Evolutionary conservation across 2,797 vertebrate genomes (phyloP).

Genomic region (Tolypeutes matacus): DNA sequence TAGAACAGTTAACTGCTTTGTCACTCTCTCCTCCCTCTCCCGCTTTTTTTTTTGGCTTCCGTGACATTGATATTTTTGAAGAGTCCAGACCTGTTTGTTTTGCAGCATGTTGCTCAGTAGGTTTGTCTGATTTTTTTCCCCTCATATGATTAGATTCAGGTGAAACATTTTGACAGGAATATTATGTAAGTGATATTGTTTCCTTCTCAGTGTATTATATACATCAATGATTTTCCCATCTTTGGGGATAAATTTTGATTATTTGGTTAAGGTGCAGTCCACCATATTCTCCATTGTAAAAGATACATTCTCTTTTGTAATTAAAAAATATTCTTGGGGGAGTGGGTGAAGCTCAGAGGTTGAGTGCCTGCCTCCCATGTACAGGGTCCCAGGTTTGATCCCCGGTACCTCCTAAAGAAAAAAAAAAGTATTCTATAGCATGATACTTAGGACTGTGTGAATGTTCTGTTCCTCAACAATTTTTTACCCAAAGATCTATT

Average conservation of each 20-base stretch:
- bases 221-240: not conserved
- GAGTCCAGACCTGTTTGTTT: not conserved
- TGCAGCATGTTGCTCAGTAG: conserved; percentile 11
- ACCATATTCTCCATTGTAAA: not conserved
- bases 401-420: no score
- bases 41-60: not conserved
- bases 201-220: not conserved
- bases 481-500: not conserved
- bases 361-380: no score
- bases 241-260: not conserved
- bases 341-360: no score
- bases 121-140: not conserved
- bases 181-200: not conserved
- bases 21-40: not conserved
- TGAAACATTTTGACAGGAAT: conserved; percentile 18
- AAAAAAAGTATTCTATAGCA: not conserved
- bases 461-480: not conserved
- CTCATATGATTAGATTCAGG: not conserved
- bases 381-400: no score
- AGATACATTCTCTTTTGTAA: conserved; percentile 7
- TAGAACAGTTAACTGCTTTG: not conserved
- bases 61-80: not conserved
- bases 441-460: not conserved
- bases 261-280: not conserved
- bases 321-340: not conserved